phyloP scores from a whole-genome alignment of 2,113 vertebrate species.

The Agelaius phoeniceus region DNA sequence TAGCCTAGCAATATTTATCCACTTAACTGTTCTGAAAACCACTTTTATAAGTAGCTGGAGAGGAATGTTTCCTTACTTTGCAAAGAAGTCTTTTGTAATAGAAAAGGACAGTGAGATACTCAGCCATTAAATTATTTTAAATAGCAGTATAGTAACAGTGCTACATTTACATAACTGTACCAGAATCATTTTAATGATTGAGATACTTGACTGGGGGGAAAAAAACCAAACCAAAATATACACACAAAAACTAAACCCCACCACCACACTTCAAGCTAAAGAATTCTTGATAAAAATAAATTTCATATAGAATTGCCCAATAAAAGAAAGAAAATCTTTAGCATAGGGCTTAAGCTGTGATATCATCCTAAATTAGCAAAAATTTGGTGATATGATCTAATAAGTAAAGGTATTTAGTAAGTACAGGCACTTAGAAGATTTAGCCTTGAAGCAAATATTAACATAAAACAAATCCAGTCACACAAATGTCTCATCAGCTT shows the following conservation, averaged over 20 bases:
- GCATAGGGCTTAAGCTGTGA: not conserved
- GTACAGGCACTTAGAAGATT: not conserved
- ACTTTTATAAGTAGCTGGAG: not conserved
- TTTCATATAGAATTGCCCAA: not conserved
- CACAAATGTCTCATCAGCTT: not conserved
- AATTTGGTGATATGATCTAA: not conserved
- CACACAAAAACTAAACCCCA: not conserved
- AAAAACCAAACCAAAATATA: not conserved
- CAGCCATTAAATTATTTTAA: not conserved
- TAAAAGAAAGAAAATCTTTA: not conserved
- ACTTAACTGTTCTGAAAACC: not conserved
- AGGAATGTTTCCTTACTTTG: not conserved
- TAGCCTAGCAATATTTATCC: not conserved
- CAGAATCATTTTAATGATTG: not conserved
- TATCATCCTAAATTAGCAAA: not conserved
- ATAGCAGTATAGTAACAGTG: not conserved
- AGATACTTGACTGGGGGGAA: not conserved
- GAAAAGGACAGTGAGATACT: not conserved
- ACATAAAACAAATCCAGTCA: not conserved
- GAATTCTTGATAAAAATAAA: not conserved
- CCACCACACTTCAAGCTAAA: not conserved
- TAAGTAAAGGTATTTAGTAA: not conserved
- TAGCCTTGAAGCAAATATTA: not conserved
- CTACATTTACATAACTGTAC: not conserved
- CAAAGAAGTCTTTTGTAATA: not conserved